phyloP scores from a whole-genome alignment of 23 tunicate genomes.

The Aplidium turbinatum region DNA sequence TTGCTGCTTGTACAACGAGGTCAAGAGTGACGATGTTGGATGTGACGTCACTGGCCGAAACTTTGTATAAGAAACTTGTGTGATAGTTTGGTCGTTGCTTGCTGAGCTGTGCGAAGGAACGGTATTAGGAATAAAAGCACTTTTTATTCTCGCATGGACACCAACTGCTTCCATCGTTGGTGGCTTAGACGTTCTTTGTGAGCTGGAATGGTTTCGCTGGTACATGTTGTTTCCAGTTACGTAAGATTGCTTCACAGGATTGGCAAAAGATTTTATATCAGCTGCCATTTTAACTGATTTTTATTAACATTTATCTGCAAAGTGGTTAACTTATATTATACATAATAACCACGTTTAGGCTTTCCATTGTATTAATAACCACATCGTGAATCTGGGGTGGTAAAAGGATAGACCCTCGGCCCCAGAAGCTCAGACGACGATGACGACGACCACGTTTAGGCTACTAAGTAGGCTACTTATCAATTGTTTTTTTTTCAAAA shows the following conservation, averaged over 20 bases:
- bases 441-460: too few relatives aligned
- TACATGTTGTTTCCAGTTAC: slow-evolving; percentile 6
- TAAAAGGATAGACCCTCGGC: too few relatives aligned
- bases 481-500: too few relatives aligned
- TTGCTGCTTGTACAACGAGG: slow-evolving; percentile 62
- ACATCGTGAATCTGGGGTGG: too few relatives aligned
- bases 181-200: background rate
- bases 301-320: background rate
- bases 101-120: background rate
- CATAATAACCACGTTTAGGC: background rate
- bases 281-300: slow-evolving; percentile 6
- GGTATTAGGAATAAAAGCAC: slow-evolving; percentile 54
- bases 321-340: background rate
- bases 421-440: too few relatives aligned
- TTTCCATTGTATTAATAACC: background rate
- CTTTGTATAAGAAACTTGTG: slow-evolving; percentile 25
- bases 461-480: too few relatives aligned
- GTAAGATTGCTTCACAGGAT: slow-evolving; percentile 19
- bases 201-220: background rate
- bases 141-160: slow-evolving; percentile 38
- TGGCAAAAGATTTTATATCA: slow-evolving; percentile 1
- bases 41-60: slow-evolving; percentile 70
- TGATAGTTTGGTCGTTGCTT: slow-evolving; percentile 1
- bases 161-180: background rate
- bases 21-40: slow-evolving; percentile 49